These are phyloP conservation scores for Ranitomeya imitator DNA, from an alignment of 2,113 vertebrate genomes.

Conservation along the genomic window DNA sequence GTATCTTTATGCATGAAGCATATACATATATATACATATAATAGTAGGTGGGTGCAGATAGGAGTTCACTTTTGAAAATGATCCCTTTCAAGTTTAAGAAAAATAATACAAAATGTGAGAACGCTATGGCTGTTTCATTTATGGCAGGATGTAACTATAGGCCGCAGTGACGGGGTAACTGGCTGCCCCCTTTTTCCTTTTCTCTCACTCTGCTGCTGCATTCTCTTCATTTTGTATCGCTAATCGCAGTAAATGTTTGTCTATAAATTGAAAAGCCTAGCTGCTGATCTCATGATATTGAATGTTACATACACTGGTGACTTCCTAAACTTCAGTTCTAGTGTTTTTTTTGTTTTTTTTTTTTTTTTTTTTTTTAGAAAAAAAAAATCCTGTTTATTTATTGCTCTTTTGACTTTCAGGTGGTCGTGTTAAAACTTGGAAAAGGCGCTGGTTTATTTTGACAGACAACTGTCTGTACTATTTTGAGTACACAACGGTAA, in stretches of 20 bases:
- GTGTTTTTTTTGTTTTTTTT: too few relatives aligned
- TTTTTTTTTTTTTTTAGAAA: background rate
- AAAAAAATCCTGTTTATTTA: background rate
- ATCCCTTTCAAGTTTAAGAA: too few relatives aligned
- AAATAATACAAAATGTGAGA: background rate
- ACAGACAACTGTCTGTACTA: conserved; percentile 96
- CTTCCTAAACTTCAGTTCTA: background rate
- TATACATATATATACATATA: too few relatives aligned
- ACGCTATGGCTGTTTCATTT: too few relatives aligned
- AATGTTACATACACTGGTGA: background rate
- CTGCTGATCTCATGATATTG: background rate
- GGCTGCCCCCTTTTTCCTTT: background rate
- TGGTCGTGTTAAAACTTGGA: conserved; percentile 97
- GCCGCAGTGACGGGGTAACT: background rate
- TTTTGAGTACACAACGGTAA: conserved; percentile 97
- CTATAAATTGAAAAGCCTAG: background rate
- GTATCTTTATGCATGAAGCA: too few relatives aligned
- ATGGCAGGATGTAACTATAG: background rate
- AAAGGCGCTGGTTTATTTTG: conserved; percentile 97
- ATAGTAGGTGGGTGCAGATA: too few relatives aligned
- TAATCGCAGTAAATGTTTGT: background rate
- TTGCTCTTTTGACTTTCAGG: conserved; percentile 73
- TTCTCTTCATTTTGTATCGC: conserved; percentile 29
- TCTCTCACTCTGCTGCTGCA: background rate
- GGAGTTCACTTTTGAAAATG: too few relatives aligned